Base-by-base conservation (phyloP, 2,113 vertebrate species). In the Megalops atlanticus region DNA sequence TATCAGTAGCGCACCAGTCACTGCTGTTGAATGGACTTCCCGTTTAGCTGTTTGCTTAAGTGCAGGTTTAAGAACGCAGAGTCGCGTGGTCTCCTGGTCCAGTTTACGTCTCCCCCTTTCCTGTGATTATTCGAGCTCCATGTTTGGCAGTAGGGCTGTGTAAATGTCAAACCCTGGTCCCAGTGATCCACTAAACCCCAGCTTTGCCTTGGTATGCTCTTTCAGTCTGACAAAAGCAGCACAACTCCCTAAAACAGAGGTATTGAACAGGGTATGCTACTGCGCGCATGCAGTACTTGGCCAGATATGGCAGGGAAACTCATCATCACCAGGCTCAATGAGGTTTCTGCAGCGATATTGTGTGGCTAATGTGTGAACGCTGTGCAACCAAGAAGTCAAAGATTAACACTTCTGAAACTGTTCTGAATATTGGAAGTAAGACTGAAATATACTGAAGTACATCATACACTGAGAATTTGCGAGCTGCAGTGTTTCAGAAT, bases 61-160 rank as follows among this genome's bases (percentile, higher is more conserved):
- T 31, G 38, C 49, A 36, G 52, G 39, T 58, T 2, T 47, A 38
- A 21, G 24, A 16, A 73, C 33, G 14, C 18, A 40, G 3, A 73
- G 1, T 5, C 10, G 70, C 38, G 70, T 14, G 33, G 18, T 27
- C 77, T n/a, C 14, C 21, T 38, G 1, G 31, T 7, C 24, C 1
- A 39, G 35, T 18, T 38, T 40, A 27, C 18, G 11, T n/a, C 74
- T 43, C 75, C 71, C 16, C 21, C 18, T 68, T 86, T 83, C 74
- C 82, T 85, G 79, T 78, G 58, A 80, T 77, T 82, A 79, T 70
- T 54, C 3, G 31, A 31, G 12, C 35, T 33, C 77, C 82, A 75
- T 78, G 73, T 79, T 81, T 80, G 78, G 45, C 73, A 24, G 18
- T 16, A 7, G 41, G 74, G 54, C 33, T 41, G 39, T 78, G 52